Percentiles rank a stretch among this genome's conserved stretches.
Conservation (phyloP, 2,797 vertebrate species). For the Sebastes cheni region DNA sequence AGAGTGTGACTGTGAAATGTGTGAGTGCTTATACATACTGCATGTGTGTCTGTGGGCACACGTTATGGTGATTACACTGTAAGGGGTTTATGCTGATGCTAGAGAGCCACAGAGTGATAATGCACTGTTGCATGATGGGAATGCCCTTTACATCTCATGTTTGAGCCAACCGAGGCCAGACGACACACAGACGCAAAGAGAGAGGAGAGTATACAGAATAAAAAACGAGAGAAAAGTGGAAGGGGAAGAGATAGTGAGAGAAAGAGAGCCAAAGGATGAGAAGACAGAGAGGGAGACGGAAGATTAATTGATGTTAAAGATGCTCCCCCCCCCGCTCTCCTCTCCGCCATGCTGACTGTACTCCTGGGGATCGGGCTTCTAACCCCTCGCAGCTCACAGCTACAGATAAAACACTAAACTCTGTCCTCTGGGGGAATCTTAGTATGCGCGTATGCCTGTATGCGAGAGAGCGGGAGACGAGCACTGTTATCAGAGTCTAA, state of each 20-base stretch:
- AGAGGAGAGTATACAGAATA: background rate
- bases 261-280: constrained; percentile 13
- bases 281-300: constrained; percentile 32
- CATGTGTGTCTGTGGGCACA: constrained; percentile 22
- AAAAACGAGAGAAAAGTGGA: constrained; percentile 25
- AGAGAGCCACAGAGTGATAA: constrained; percentile 56
- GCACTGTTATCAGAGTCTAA: constrained; percentile 53
- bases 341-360: constrained; percentile 32
- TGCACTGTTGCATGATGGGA: constrained; percentile 71
- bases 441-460: constrained; percentile 21
- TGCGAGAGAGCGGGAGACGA: constrained; percentile 38
- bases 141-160: constrained; percentile 66
- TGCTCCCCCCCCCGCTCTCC: constrained; percentile 17
- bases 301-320: constrained; percentile 75
- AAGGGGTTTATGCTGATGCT: constrained; percentile 70
- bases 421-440: constrained; percentile 60
- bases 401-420: constrained; percentile 73
- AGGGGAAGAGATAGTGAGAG: constrained; percentile 23
- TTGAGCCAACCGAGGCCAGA: constrained; percentile 47
- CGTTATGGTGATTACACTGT: constrained; percentile 61
- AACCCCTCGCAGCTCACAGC: constrained; percentile 62
- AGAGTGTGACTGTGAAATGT: constrained; percentile 26
- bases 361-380: constrained; percentile 60
- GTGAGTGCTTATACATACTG: background rate
- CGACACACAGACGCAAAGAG: background rate